Percentiles rank a stretch among this genome's conserved stretches.
Evolutionary conservation across 2,113 vertebrate genomes (phyloP).

Genomic region (Hippocampus mohnikei): DNA sequence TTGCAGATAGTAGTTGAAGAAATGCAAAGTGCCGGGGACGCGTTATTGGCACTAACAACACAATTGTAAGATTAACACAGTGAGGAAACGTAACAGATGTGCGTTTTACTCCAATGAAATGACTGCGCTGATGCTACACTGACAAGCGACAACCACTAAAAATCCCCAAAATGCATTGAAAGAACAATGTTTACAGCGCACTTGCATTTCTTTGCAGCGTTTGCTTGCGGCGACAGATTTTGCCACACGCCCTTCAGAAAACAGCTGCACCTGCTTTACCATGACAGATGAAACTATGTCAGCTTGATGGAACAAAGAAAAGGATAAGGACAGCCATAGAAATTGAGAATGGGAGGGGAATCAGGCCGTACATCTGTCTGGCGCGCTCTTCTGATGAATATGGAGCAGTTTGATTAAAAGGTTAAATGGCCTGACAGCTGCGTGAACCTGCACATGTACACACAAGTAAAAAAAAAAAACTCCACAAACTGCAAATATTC

Average conservation of each 20-base stretch:
- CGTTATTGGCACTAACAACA: no score
- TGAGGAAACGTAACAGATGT: no score
- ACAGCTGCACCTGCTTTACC: not conserved
- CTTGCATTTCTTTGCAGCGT: no score
- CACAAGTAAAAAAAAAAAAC: not conserved
- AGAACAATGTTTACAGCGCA: no score
- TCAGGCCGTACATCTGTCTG: constrained; percentile 31
- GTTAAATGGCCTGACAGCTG: constrained; percentile 48
- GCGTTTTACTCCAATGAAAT: no score
- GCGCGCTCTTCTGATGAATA: constrained; percentile 46
- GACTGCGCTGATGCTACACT: no score
- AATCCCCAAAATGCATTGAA: no score
- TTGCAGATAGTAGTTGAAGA: no score
- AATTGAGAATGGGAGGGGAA: constrained; percentile 11
- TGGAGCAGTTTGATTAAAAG: constrained; percentile 46
- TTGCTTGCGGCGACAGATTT: not conserved
- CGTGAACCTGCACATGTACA: constrained; percentile 4
- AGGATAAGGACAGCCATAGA: constrained; percentile 4
- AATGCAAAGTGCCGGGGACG: no score
- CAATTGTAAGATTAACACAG: no score
- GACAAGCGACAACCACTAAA: no score
- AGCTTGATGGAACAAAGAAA: constrained; percentile 19
- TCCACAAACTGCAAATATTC: not conserved
- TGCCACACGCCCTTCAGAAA: not conserved
- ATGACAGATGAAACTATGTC: constrained; percentile 3